Conservation (phyloP, 2,888 invertebrate species). For the Tiliacea citrago region DNA sequence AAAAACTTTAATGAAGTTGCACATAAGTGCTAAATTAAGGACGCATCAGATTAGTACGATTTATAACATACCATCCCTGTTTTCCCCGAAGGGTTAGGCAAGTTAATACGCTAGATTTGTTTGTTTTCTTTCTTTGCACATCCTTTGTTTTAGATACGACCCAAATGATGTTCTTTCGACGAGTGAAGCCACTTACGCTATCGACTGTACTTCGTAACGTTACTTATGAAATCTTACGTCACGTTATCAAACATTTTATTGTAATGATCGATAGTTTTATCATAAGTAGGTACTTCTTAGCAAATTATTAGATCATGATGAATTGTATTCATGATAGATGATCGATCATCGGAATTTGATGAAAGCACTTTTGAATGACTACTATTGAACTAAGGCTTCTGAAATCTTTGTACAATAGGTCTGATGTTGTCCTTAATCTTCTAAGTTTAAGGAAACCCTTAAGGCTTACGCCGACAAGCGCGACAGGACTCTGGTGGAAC, state of each 20-base stretch:
- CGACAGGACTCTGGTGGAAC: not conserved
- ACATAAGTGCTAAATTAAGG: no score
- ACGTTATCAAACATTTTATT: slow-evolving; percentile 32
- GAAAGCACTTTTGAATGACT: slow-evolving; percentile 10
- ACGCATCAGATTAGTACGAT: no score
- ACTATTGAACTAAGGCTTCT: not conserved
- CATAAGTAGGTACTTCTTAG: slow-evolving; percentile 24
- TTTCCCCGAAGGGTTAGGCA: no score
- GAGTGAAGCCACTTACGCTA: not conserved
- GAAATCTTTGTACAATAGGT: not conserved
- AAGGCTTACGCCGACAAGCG: no score
- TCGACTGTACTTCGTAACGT: not conserved
- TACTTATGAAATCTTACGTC: slow-evolving; percentile 17
- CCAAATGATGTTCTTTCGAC: not conserved
- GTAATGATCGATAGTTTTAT: slow-evolving; percentile 38
- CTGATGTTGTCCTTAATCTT: not conserved
- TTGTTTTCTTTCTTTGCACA: not conserved
- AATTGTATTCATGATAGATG: slow-evolving; percentile 5
- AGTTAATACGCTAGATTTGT: no score
- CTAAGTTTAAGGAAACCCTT: not conserved
- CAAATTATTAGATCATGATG: slow-evolving; percentile 41
- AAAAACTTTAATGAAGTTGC: no score
- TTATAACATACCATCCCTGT: no score
- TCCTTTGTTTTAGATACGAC: not conserved
- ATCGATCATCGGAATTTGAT: slow-evolving; percentile 31